phyloP scores from a whole-genome alignment of 2,113 vertebrate genomes.

The Ptilorrhoa leucosticta region DNA sequence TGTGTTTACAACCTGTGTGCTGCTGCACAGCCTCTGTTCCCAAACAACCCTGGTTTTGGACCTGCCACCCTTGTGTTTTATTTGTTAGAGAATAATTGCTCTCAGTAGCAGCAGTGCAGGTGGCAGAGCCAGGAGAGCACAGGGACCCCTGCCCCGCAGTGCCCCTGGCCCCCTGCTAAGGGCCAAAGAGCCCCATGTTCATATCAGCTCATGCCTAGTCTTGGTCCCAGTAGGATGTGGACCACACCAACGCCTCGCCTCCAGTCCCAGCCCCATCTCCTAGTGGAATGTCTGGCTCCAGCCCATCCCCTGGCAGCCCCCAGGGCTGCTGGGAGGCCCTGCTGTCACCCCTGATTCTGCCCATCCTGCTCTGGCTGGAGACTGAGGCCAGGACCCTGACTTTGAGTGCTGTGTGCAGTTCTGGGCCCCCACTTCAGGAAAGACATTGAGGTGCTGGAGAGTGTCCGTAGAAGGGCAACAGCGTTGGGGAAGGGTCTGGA shows the following conservation, averaged over 20 bases:
- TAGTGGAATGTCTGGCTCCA: fast-evolving
- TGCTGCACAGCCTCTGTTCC: neutral
- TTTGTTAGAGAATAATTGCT: neutral
- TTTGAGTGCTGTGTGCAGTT: neutral
- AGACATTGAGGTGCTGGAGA: neutral
- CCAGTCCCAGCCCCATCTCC: neutral
- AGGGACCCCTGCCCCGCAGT: neutral
- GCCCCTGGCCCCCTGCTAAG: neutral
- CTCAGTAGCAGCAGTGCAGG: neutral
- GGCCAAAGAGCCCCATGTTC: fast-evolving
- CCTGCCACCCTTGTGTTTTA: neutral
- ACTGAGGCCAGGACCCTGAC: neutral
- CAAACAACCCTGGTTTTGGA: neutral
- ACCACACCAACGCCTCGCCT: neutral
- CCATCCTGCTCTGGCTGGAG: neutral
- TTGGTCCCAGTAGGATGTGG: neutral
- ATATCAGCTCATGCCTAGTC: neutral
- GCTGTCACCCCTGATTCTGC: neutral
- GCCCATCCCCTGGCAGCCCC: fast-evolving
- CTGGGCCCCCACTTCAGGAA: neutral
- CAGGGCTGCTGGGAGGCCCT: neutral
- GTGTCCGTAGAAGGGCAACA: neutral
- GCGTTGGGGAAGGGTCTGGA: neutral
- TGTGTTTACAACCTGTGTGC: neutral
- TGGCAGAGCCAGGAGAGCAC: neutral